These are phyloP conservation scores for rabbit (Oryctolagus cuniculus) DNA, from an alignment of 2,113 vertebrate genomes.

Conservation along the genomic window DNA sequence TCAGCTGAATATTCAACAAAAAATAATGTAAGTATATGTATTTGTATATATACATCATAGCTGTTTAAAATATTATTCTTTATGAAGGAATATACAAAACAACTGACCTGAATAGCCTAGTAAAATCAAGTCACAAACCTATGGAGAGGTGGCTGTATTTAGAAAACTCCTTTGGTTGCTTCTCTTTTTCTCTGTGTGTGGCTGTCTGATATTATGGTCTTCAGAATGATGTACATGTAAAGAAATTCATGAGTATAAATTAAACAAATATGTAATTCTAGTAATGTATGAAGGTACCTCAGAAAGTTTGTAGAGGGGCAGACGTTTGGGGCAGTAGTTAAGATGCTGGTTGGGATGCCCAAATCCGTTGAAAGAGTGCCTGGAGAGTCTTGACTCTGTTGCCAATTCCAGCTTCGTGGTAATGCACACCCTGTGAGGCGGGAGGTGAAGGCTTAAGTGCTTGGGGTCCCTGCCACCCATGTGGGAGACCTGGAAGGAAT, in stretches of 20 bases:
- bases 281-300: no score
- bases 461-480: no score
- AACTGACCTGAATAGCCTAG: background rate
- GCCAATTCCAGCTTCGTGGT: no score
- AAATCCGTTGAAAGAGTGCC: no score
- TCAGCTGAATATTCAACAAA: constrained; percentile 97
- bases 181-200: background rate
- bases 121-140: background rate
- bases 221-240: background rate
- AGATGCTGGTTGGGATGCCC: no score
- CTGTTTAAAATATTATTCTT: constrained; percentile 21
- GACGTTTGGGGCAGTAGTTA: no score
- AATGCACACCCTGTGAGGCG: no score
- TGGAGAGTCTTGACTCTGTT: no score
- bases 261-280: no score
- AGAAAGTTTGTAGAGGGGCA: no score
- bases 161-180: background rate
- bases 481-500: no score
- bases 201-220: background rate
- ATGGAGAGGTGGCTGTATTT: background rate
- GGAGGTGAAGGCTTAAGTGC: no score
- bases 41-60: background rate
- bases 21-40: constrained; percentile 94
- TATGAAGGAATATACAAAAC: background rate
- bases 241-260: background rate